A percentile compares a stretch with the other conserved stretches of the same genome.
These are phyloP conservation scores for Octomys mimax DNA, from an alignment of 2,797 vertebrate species.

Conservation along the genomic window DNA sequence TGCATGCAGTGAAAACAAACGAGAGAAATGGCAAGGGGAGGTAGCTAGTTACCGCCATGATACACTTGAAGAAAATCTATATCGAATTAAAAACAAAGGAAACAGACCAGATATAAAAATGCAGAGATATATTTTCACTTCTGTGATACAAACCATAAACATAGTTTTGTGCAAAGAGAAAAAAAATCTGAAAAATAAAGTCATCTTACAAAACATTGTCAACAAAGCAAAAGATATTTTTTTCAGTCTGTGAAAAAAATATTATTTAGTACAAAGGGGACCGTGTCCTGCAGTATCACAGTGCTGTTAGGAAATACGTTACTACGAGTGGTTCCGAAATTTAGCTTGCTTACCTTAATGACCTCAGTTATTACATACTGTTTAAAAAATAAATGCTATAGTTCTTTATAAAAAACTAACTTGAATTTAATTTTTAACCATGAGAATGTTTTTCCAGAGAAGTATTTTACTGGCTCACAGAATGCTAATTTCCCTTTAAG, in stretches of 20 bases:
- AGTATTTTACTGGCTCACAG: conserved; percentile 85
- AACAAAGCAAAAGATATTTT: conserved; percentile 82
- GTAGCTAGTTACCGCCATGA: conserved; percentile 84
- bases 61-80: conserved; percentile 86
- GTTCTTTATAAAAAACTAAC: conserved; percentile 86
- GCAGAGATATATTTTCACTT: conserved; percentile 91
- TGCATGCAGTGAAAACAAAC: conserved; percentile 89
- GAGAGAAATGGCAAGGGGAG: conserved; percentile 82
- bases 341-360: conserved; percentile 87
- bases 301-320: conserved; percentile 83
- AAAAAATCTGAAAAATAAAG: conserved; percentile 88
- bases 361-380: conserved; percentile 84
- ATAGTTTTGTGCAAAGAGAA: conserved; percentile 91
- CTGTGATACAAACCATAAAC: conserved; percentile 91
- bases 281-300: conserved; percentile 83
- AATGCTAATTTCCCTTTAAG: conserved; percentile 85
- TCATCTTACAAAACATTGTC: conserved; percentile 88
- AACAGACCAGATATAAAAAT: conserved; percentile 88
- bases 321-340: conserved; percentile 95
- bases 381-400: conserved; percentile 80
- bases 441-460: conserved; percentile 82
- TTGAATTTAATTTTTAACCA: conserved; percentile 86
- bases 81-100: conserved; percentile 83
- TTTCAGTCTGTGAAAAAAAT: conserved; percentile 85
- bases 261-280: conserved; percentile 86